Evolutionary conservation across 2,888 invertebrate genomes (phyloP), one percentile per base, ranked within the genome.

Genomic region (Sceliomorpha sp.): DNA sequence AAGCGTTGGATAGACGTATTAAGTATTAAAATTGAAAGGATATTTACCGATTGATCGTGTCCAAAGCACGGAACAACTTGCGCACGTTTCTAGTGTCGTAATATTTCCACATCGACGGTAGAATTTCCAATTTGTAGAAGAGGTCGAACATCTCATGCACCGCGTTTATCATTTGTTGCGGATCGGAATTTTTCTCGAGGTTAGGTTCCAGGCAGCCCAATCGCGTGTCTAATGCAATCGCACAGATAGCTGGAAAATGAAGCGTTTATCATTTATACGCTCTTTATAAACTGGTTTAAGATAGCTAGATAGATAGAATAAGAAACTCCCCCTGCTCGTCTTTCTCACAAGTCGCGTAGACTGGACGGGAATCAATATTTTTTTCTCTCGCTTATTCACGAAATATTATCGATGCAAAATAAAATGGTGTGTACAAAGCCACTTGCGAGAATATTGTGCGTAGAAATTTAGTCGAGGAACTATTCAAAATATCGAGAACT

Each of bases 201-300:
- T 89, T 85, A 9, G 91, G 90, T 56, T 91, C 90, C 37, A 95
- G 85, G 87, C 95, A 95, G 13, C 95, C 95, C 47, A 96, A 89
- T 74, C 96, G 91, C 14, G 93, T 93, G 79, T 96, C 95, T 79
- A 97, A 89, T 2, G 96, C 94, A 81, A 96, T 95, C 73, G 93
- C 91, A 10, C 94, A 95, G 1, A 96, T 95, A 74, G 95, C 95
- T 95, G 84, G 62, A 87, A 86, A 64, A 17, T 15, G 13, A 6
- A 47, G 8, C 8, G 0, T n/a, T 32, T 14, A 50, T 1, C 5
- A 20, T 20, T 20, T 20, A n/a, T n/a, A n/a, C n/a, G n/a, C n/a
- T n/a, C n/a, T n/a, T n/a, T n/a, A n/a, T n/a, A n/a, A n/a, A n/a
- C n/a, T n/a, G n/a, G n/a, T n/a, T n/a, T n/a, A n/a, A n/a, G n/a